Base-by-base conservation (phyloP, 1,140 invertebrate genomes). In the Trichogramma pretiosum region DNA sequence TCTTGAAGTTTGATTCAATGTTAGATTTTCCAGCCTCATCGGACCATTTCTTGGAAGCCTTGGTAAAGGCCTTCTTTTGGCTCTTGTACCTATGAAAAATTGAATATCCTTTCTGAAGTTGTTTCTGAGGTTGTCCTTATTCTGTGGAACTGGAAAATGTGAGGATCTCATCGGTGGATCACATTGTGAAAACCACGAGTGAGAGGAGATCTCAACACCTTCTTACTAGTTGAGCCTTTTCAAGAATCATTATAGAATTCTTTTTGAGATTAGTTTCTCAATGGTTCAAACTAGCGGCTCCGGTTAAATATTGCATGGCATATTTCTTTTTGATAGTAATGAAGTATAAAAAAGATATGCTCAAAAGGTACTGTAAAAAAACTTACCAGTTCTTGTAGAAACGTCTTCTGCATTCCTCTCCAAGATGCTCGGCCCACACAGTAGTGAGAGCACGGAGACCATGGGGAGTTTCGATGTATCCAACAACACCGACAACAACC, bases 301-400 rank as follows among this genome's bases (percentile, higher is more conserved):
- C 43, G 36, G 48, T 44, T 28, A 42, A 14, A 14, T 18, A 16
- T 21, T 26, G 16, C 38, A 28, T 35, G n/a, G n/a, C n/a, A 35
- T 38, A 22, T 38, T 3, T 22, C 19, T 11, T 13, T 11, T 3
- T 11, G 32, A 36, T 44, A 21, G 19, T 26, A 21, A 17, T 35
- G 4, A 17, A 7, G 22, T 33, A 43, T 18, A 30, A 33, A 14
- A 5, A 43, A 17, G 7, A 14, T 44, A 23, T 16, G 13, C 45
- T 33, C 17, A 30, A n/a, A n/a, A n/a, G n/a, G n/a, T 22, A 19
- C 23, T 23, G 18, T 44, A 33, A 18, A 35, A 4, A 21, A 21
- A n/a, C 72, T 77, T 82, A 99, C 97, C 97, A 99, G 75, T 99
- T 99, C 80, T 98, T 99, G 79, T 99, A 99, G 79, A 99, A 98